phyloP scores from a whole-genome alignment of 2,797 vertebrate genomes.

The Hippopotamyrus pictus region DNA sequence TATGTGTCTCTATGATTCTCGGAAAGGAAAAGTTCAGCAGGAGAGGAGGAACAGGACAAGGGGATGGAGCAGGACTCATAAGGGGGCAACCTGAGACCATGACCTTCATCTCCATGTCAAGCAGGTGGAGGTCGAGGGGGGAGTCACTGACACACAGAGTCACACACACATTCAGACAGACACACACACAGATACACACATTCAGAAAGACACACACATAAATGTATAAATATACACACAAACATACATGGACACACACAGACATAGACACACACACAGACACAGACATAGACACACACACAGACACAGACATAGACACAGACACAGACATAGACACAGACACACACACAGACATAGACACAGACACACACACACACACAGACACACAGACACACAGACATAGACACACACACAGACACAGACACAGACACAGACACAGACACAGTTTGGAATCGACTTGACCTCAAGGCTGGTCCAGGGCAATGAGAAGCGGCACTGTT shows the following conservation, averaged over 20 bases:
- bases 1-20: background rate
- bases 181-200: constrained; percentile 20
- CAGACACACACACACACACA: background rate
- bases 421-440: background rate
- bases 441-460: background rate
- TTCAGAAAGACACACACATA: background rate
- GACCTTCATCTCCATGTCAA: background rate
- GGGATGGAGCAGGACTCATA: background rate
- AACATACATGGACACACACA: background rate
- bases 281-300: background rate
- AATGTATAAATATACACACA: background rate
- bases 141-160: background rate
- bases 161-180: constrained; percentile 7
- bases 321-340: too few species aligned
- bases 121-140: background rate
- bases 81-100: background rate
- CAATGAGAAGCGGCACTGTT: background rate
- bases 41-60: background rate
- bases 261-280: background rate
- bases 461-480: background rate
- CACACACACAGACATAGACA: background rate
- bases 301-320: background rate
- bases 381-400: too few species aligned
- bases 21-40: background rate
- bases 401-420: background rate